These are phyloP conservation scores for Tamandua tetradactyla DNA, from an alignment of 2,797 vertebrate genomes.

Conservation along the genomic window DNA sequence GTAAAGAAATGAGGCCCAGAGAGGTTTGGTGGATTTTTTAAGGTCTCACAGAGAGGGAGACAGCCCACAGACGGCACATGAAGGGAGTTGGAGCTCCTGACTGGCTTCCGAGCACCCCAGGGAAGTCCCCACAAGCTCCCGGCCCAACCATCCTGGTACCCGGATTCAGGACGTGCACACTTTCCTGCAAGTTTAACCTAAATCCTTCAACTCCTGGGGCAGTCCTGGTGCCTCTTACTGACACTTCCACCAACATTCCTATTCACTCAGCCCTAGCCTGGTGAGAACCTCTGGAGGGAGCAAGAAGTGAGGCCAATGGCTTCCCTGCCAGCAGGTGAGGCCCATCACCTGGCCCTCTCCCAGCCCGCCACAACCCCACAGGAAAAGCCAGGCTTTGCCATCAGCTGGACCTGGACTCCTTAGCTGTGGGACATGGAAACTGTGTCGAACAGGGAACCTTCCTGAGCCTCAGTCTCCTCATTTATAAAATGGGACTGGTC, in stretches of 20 bases:
- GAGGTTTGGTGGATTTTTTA: background rate
- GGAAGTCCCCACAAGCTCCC: background rate
- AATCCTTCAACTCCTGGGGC: background rate
- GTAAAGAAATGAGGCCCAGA: background rate
- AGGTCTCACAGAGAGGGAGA: background rate
- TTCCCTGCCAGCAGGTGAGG: background rate
- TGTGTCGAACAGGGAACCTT: background rate
- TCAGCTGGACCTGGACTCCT: background rate
- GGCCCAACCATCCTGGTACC: background rate
- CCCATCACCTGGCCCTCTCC: background rate
- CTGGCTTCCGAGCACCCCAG: background rate
- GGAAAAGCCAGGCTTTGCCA: background rate
- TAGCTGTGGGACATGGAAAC: background rate
- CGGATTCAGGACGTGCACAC: background rate
- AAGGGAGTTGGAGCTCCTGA: too few relatives aligned
- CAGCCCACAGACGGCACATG: background rate
- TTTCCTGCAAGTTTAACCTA: background rate
- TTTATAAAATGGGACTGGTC: background rate
- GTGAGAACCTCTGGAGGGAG: background rate
- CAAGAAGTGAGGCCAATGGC: background rate
- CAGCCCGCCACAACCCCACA: background rate
- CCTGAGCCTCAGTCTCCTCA: too few relatives aligned
- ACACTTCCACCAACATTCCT: background rate
- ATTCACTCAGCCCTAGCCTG: background rate
- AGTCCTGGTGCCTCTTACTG: background rate